Percentiles rank a stretch among this genome's conserved stretches.
These are phyloP conservation scores for Trachelus tabidus DNA, from an alignment of 2,888 invertebrate species.

Conservation along the genomic window DNA sequence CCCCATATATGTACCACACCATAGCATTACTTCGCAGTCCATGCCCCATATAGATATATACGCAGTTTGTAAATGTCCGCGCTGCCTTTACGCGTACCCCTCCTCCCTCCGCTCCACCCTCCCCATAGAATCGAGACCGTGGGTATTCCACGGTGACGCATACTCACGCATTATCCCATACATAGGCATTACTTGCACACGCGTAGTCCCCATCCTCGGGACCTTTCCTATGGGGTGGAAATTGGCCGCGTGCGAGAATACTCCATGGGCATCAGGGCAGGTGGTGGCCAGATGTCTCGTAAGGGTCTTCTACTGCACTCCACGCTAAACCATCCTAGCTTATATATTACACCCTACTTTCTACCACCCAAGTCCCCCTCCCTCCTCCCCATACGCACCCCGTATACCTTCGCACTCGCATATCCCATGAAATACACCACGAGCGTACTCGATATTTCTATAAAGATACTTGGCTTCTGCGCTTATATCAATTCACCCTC, in stretches of 20 bases:
- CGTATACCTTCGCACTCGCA: not conserved
- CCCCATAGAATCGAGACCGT: not conserved
- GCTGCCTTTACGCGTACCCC: not conserved
- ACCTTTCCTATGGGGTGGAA: slow-evolving; percentile 40
- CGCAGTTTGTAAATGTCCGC: not conserved
- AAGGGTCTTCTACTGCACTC: not conserved
- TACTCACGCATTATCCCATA: not conserved
- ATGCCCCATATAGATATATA: not conserved
- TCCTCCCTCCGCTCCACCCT: not conserved
- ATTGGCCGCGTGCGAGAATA: slow-evolving; percentile 43
- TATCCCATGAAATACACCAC: not conserved
- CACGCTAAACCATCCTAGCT: not conserved
- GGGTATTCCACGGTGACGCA: slow-evolving; percentile 3
- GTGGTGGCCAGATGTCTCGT: slow-evolving; percentile 64
- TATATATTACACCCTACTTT: not conserved
- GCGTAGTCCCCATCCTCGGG: slow-evolving; percentile 16
- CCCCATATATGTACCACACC: slow-evolving; percentile 25
- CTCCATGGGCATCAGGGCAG: slow-evolving; percentile 60
- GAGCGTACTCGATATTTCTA: not conserved
- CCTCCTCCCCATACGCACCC: not conserved
- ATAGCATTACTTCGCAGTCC: not conserved
- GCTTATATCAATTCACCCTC: not conserved
- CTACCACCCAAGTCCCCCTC: not conserved
- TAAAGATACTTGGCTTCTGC: not conserved
- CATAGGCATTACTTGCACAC: not conserved